phyloP scores from a whole-genome alignment of 1,140 invertebrate genomes.

The Brachionus sp. region DNA sequence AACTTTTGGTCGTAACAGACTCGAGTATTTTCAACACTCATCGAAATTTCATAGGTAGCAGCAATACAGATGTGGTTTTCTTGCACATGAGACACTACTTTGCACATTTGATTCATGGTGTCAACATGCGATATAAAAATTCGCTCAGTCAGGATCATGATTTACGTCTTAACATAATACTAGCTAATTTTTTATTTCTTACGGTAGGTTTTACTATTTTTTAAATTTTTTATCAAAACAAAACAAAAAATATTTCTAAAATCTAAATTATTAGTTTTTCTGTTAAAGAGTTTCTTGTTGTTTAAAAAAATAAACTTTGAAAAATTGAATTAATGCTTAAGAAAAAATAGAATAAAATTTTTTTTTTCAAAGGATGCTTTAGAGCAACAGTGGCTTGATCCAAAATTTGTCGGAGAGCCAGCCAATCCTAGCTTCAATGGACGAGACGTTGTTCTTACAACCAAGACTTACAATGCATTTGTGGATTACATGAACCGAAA shows the following conservation, averaged over 20 bases:
- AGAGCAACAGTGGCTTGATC: neutral
- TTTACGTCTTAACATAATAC: neutral
- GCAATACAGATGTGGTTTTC: neutral
- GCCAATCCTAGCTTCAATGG: neutral
- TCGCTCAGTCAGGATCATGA: neutral
- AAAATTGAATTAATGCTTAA: too few species aligned
- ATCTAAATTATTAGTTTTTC: neutral
- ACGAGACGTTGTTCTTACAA: neutral
- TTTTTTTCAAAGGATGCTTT: neutral
- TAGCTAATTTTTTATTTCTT: constrained; percentile 19
- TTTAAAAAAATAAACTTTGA: too few species aligned
- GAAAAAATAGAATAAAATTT: too few species aligned
- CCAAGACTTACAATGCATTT: neutral
- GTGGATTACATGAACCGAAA: constrained; percentile 5
- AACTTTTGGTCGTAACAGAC: neutral
- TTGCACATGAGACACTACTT: constrained; percentile 27
- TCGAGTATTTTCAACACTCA: neutral
- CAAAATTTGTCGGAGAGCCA: neutral
- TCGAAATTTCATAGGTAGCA: neutral
- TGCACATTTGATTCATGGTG: constrained; percentile 34
- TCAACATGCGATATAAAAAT: constrained; percentile 19
- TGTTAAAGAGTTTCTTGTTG: neutral
- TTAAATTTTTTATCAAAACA: too few species aligned
- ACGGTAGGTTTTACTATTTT: neutral
- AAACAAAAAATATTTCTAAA: neutral